Evolutionary conservation across 2,888 invertebrate species (phyloP).

Genomic region (Machimus rusticus): DNA sequence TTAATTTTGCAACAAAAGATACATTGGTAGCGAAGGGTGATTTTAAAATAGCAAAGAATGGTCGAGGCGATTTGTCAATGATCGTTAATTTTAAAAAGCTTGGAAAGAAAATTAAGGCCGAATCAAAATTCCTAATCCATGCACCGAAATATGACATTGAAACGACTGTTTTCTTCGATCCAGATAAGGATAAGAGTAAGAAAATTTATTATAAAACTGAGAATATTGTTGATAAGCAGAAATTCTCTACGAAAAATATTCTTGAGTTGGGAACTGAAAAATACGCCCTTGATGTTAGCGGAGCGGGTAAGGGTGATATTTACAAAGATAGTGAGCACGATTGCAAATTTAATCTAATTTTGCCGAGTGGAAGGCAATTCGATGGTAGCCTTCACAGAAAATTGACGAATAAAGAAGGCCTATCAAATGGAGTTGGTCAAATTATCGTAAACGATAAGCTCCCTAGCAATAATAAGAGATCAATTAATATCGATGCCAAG

Average conservation of each 20-base stretch:
- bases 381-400: conserved; percentile 58
- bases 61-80: conserved; percentile 68
- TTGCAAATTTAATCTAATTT: conserved; percentile 52
- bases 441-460: conserved; percentile 63
- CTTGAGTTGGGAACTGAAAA: conserved; percentile 65
- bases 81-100: conserved; percentile 61
- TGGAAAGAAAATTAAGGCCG: conserved; percentile 69
- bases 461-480: conserved; percentile 55
- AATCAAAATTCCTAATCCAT: conserved; percentile 69
- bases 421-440: conserved; percentile 63
- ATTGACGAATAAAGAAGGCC: conserved; percentile 62
- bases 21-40: conserved; percentile 70
- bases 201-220: conserved; percentile 72
- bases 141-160: conserved; percentile 70
- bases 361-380: conserved; percentile 59
- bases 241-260: conserved; percentile 70
- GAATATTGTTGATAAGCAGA: conserved; percentile 65
- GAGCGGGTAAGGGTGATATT: conserved; percentile 53
- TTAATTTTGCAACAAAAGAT: conserved; percentile 70
- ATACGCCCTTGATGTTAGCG: conserved; percentile 57
- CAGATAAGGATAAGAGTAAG: conserved; percentile 73
- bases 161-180: conserved; percentile 72
- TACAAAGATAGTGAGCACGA: conserved; percentile 54
- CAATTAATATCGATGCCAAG: conserved; percentile 58
- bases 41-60: conserved; percentile 68